phyloP scores from a whole-genome alignment of 2,113 vertebrate species.

The Thunnus thynnus region DNA sequence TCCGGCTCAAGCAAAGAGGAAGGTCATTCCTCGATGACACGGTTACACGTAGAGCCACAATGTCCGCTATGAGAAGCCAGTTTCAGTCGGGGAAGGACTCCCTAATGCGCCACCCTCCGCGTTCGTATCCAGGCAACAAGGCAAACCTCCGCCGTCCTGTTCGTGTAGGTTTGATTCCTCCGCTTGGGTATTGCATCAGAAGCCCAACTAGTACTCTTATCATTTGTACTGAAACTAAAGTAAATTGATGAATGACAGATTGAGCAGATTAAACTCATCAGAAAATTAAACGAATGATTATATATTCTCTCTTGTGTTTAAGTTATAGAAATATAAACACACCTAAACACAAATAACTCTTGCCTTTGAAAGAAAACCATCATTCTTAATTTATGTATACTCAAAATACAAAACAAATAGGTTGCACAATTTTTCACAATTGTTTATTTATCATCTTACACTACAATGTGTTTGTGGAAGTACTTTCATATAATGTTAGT shows the following conservation, averaged over 20 bases:
- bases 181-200: constrained; percentile 86
- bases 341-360: no score
- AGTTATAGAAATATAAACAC: no score
- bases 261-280: background rate
- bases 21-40: constrained; percentile 4
- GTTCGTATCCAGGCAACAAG: constrained; percentile 85
- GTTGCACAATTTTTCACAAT: no score
- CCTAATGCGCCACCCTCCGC: constrained; percentile 72
- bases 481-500: no score
- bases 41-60: constrained; percentile 69
- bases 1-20: constrained; percentile 69
- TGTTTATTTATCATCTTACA: no score
- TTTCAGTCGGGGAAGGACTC: constrained; percentile 58
- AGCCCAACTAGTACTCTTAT: constrained; percentile 77
- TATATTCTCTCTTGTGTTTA: background rate
- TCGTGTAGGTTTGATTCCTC: constrained; percentile 74
- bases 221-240: background rate
- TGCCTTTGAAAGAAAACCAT: no score
- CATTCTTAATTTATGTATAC: no score
- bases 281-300: background rate
- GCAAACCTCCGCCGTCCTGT: constrained; percentile 77
- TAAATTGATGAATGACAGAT: background rate
- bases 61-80: constrained; percentile 59
- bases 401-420: no score
- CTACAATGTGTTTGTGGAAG: no score